These are phyloP conservation scores for Argynnis bischoffii DNA, from an alignment of 2,888 invertebrate species.

Conservation along the genomic window DNA sequence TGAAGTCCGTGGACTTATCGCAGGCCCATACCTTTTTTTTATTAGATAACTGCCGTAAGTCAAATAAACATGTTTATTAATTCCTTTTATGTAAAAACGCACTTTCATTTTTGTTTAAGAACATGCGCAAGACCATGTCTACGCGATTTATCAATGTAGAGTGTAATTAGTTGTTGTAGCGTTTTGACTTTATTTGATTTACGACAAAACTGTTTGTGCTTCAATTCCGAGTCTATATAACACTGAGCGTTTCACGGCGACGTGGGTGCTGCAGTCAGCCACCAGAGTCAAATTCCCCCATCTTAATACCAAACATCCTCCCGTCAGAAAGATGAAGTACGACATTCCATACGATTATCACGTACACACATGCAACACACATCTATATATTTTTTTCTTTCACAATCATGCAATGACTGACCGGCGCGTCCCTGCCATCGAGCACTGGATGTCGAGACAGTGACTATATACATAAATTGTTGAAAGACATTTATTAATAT, in stretches of 20 bases:
- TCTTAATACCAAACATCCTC: constrained; percentile 77
- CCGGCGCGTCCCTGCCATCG: constrained; percentile 53
- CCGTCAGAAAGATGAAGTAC: constrained; percentile 77
- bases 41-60: constrained; percentile 12
- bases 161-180: no score
- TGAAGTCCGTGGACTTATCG: constrained; percentile 32
- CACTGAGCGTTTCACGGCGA: constrained; percentile 67
- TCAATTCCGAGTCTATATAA: constrained; percentile 65
- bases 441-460: constrained; percentile 48
- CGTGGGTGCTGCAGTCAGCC: constrained; percentile 66
- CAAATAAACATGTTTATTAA: constrained; percentile 15
- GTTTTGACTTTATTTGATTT: background rate
- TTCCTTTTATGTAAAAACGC: background rate
- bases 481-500: constrained; percentile 57
- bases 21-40: constrained; percentile 17
- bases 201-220: constrained; percentile 28
- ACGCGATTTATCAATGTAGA: no score
- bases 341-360: constrained; percentile 73
- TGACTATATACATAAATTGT: constrained; percentile 64
- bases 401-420: constrained; percentile 76
- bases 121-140: no score
- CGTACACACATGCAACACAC: constrained; percentile 82
- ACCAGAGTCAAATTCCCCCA: constrained; percentile 81
- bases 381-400: constrained; percentile 64
- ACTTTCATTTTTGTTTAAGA: no score